phyloP scores from a whole-genome alignment of 1,140 invertebrate genomes.

The Drosophila nebulosa region DNA sequence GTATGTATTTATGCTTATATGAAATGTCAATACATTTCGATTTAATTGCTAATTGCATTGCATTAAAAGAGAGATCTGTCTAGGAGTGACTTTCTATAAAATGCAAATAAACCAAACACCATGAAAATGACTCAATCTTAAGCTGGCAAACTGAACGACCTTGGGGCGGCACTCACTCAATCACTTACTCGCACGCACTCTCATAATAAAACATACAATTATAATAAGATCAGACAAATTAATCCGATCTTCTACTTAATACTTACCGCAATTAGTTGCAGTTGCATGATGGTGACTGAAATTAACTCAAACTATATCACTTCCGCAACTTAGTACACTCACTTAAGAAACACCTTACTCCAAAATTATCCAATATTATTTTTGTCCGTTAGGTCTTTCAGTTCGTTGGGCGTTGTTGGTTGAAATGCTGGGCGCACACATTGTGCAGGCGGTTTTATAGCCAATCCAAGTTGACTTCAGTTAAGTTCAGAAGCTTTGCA shows the following conservation, averaged over 20 bases:
- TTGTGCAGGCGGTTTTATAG: slow-evolving; percentile 63
- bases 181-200: slow-evolving; percentile 38
- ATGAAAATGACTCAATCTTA: slow-evolving; percentile 43
- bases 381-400: slow-evolving; percentile 1
- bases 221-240: slow-evolving; percentile 14
- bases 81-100: slow-evolving; percentile 61
- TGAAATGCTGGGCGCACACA: slow-evolving; percentile 68
- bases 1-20: neutral
- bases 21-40: slow-evolving; percentile 63
- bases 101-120: slow-evolving; percentile 56
- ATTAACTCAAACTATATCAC: slow-evolving; percentile 12
- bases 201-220: neutral
- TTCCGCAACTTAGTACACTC: slow-evolving; percentile 30
- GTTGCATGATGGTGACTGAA: slow-evolving; percentile 39
- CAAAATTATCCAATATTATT: neutral
- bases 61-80: slow-evolving; percentile 43
- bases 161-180: slow-evolving; percentile 18
- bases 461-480: slow-evolving; percentile 20
- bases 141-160: slow-evolving; percentile 56
- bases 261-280: slow-evolving; percentile 68
- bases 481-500: slow-evolving; percentile 27
- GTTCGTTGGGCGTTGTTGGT: slow-evolving; percentile 46
- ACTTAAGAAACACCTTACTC: slow-evolving; percentile 9
- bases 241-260: neutral
- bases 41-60: slow-evolving; percentile 67